A percentile compares a stretch with the other conserved stretches of the same genome.
phyloP scores from a whole-genome alignment of 2,888 invertebrate species.

The Pammene aurita region DNA sequence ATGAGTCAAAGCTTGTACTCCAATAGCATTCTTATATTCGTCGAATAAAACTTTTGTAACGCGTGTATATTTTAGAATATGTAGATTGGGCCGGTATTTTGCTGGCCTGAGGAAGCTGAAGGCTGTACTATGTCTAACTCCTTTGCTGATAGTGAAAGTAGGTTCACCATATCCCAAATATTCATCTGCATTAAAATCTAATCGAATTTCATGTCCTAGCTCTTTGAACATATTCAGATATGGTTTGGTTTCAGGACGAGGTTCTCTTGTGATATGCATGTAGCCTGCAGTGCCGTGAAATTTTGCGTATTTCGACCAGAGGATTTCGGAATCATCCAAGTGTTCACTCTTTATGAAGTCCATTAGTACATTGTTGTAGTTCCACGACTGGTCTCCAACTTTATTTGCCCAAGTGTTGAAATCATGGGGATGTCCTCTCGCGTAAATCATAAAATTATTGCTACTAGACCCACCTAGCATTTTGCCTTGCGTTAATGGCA shows the following conservation, averaged over 20 bases:
- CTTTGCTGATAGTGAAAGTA: slow-evolving; percentile 81
- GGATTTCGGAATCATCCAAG: slow-evolving; percentile 45
- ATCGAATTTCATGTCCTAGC: slow-evolving; percentile 3
- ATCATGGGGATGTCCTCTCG: slow-evolving; percentile 49
- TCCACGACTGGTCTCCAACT: slow-evolving; percentile 48
- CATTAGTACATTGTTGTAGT: slow-evolving; percentile 46
- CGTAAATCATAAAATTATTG: slow-evolving; percentile 48
- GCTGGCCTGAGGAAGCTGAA: slow-evolving; percentile 85
- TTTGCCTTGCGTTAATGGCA: slow-evolving; percentile 46
- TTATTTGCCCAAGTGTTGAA: slow-evolving; percentile 49
- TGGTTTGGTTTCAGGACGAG: background rate
- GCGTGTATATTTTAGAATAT: slow-evolving; percentile 63
- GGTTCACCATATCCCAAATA: slow-evolving; percentile 39
- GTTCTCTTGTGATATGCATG: slow-evolving; percentile 11
- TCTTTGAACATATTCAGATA: slow-evolving; percentile 20
- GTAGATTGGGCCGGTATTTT: slow-evolving; percentile 51
- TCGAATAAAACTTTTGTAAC: slow-evolving; percentile 75
- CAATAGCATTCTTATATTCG: slow-evolving; percentile 56
- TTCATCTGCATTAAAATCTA: slow-evolving; percentile 23
- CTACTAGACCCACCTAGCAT: slow-evolving; percentile 50
- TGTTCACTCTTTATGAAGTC: slow-evolving; percentile 52
- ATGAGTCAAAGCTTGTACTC: slow-evolving; percentile 59
- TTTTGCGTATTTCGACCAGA: slow-evolving; percentile 26
- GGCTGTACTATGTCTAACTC: slow-evolving; percentile 87
- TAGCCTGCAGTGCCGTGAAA: slow-evolving; percentile 25